A percentile compares a stretch with the other conserved stretches of the same genome.
phyloP scores from a whole-genome alignment of 2,888 invertebrate species.

The Ichneumoninae sp. region DNA sequence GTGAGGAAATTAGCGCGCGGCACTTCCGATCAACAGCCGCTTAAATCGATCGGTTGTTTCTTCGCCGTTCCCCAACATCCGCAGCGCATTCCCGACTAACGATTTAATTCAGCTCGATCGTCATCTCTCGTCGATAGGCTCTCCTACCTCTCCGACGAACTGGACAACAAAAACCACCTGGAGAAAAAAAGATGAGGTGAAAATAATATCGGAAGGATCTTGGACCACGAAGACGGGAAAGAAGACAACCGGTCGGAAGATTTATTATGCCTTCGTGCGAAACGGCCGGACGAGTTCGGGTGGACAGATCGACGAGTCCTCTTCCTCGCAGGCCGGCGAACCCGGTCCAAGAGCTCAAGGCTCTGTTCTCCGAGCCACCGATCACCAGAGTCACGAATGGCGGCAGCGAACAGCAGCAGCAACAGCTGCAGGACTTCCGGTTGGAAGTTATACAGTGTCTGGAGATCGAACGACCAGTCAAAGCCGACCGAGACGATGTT shows the following conservation, averaged over 20 bases:
- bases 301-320: constrained; percentile 81
- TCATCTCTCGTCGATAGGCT: constrained; percentile 29
- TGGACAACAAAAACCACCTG: neutral
- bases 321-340: constrained; percentile 70
- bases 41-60: constrained; percentile 41
- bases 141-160: neutral
- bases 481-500: constrained; percentile 62
- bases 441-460: constrained; percentile 76
- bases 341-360: constrained; percentile 79
- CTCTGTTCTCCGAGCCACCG: constrained; percentile 76
- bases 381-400: constrained; percentile 65
- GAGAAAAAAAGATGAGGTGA: constrained; percentile 77
- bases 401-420: constrained; percentile 68
- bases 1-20: neutral
- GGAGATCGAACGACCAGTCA: constrained; percentile 66
- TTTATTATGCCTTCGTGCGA: constrained; percentile 78
- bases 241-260: constrained; percentile 25
- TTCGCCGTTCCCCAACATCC: neutral
- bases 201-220: constrained; percentile 48
- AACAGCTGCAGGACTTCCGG: constrained; percentile 71
- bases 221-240: constrained; percentile 11
- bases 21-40: neutral
- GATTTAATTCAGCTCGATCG: neutral
- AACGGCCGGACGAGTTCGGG: constrained; percentile 71
- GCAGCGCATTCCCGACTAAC: neutral